Conservation (phyloP, 1,140 invertebrate species). For the Pogonomyrmex californicus region DNA sequence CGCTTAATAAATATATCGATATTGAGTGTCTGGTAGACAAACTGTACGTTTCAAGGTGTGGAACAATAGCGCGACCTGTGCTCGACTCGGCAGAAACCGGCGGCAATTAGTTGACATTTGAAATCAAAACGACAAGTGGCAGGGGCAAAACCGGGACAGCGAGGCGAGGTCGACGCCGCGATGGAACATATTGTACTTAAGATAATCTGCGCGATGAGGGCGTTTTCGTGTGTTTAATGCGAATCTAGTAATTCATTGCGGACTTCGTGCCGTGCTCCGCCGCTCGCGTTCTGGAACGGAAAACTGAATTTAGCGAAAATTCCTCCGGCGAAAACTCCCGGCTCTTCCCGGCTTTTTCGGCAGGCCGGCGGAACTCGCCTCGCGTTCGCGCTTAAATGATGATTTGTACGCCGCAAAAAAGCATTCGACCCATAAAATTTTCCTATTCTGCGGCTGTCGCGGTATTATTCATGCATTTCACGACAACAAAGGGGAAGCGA, state of each 20-base stretch:
- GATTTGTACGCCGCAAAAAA: background rate
- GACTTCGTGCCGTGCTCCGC: background rate
- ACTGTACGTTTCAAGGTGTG: background rate
- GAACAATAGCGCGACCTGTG: background rate
- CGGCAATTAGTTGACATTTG: constrained; percentile 47
- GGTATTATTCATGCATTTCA: background rate
- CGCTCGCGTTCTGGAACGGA: background rate
- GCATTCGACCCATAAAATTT: background rate
- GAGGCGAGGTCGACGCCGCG: constrained; percentile 8
- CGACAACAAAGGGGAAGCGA: background rate
- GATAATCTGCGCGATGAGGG: background rate
- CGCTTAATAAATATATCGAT: constrained; percentile 27
- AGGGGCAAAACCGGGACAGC: constrained; percentile 27
- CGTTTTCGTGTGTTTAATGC: constrained; percentile 36
- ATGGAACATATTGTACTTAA: constrained; percentile 39
- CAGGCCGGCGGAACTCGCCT: background rate
- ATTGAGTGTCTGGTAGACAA: constrained; percentile 13
- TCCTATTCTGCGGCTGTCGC: background rate
- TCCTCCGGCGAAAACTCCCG: background rate
- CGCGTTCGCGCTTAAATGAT: background rate
- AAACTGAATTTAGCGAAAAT: constrained; percentile 23
- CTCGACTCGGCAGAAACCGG: background rate
- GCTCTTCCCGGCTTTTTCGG: background rate
- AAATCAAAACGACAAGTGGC: constrained; percentile 39
- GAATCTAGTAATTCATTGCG: constrained; percentile 19